Percentiles rank a stretch among this genome's conserved stretches.
phyloP scores from a whole-genome alignment of 64 coral and sea anemone species.

The Montipora efflorescens region DNA sequence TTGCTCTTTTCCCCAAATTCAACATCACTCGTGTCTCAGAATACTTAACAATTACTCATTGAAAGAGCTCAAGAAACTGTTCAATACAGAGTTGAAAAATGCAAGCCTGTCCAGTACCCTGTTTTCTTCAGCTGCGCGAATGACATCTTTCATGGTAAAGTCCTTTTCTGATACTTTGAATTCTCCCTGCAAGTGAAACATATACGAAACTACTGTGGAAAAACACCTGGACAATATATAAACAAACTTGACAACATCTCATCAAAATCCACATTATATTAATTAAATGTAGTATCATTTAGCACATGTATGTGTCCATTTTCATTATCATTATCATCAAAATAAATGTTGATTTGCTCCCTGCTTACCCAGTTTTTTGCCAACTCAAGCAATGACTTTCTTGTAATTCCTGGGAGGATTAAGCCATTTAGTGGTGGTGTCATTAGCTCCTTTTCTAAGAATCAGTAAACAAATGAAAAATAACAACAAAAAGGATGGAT shows the following conservation, averaged over 20 bases:
- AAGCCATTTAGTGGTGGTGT: slow-evolving; percentile 95
- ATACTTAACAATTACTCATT: too few relatives aligned
- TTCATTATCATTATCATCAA: too few relatives aligned
- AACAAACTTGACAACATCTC: too few relatives aligned
- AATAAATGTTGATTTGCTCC: not conserved
- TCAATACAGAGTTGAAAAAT: too few relatives aligned
- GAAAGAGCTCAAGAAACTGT: too few relatives aligned
- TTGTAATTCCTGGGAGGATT: slow-evolving; percentile 91
- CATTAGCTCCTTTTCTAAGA: slow-evolving; percentile 85
- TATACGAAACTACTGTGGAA: too few relatives aligned
- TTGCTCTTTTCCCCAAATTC: too few relatives aligned
- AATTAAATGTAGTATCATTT: too few relatives aligned
- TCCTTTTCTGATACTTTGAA: slow-evolving; percentile 89
- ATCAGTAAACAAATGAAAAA: not conserved
- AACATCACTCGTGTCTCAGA: too few relatives aligned
- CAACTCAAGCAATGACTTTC: slow-evolving; percentile 82
- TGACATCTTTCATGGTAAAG: slow-evolving; percentile 85
- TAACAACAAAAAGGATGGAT: not conserved
- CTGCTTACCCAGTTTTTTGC: slow-evolving; percentile 88
- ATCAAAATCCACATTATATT: too few relatives aligned
- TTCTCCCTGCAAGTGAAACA: slow-evolving; percentile 68
- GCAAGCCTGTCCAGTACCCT: slow-evolving; percentile 59
- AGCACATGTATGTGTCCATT: too few relatives aligned
- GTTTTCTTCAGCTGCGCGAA: slow-evolving; percentile 69
- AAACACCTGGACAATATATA: too few relatives aligned